These are phyloP conservation scores for Venusia cambrica DNA, from an alignment of 2,888 invertebrate species.

Conservation along the genomic window DNA sequence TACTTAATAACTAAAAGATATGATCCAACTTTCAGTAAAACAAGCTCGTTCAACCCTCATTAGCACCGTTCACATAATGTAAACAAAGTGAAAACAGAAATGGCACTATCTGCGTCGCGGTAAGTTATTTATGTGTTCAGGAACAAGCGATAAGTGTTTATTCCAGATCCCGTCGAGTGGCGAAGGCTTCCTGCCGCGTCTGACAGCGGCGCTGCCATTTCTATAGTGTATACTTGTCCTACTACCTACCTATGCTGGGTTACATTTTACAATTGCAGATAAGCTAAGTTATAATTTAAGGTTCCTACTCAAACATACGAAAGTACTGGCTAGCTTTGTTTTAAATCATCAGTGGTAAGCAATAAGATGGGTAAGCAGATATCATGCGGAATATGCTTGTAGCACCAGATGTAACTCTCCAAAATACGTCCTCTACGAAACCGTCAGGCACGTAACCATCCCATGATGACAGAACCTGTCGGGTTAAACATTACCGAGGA, in stretches of 20 bases:
- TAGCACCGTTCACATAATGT: slow-evolving; percentile 8
- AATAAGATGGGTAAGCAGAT: too few relatives aligned
- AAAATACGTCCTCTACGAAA: too few relatives aligned
- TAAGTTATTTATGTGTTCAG: slow-evolving; percentile 28
- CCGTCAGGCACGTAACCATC: too few relatives aligned
- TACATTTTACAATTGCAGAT: slow-evolving; percentile 13
- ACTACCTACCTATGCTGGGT: slow-evolving; percentile 6
- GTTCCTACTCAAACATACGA: slow-evolving; percentile 3
- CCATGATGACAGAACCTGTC: too few relatives aligned
- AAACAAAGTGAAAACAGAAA: slow-evolving; percentile 21
- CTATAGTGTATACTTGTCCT: slow-evolving; percentile 8
- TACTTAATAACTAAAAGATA: too few relatives aligned
- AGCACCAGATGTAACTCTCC: too few relatives aligned
- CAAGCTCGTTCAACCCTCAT: slow-evolving; percentile 17
- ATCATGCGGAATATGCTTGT: too few relatives aligned
- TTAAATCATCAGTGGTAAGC: too few relatives aligned
- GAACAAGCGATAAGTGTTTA: slow-evolving; percentile 33
- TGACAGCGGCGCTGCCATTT: slow-evolving; percentile 18
- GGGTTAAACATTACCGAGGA: too few relatives aligned
- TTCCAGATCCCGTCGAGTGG: slow-evolving; percentile 34
- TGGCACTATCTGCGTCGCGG: slow-evolving; percentile 15
- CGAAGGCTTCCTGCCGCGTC: slow-evolving; percentile 34
- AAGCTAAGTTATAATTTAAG: background rate
- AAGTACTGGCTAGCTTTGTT: too few relatives aligned
- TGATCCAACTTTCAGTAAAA: slow-evolving; percentile 13